Evolutionary conservation across 1,140 invertebrate genomes (phyloP), one percentile per base, ranked within the genome.

Genomic region (Penaeus indicus): DNA sequence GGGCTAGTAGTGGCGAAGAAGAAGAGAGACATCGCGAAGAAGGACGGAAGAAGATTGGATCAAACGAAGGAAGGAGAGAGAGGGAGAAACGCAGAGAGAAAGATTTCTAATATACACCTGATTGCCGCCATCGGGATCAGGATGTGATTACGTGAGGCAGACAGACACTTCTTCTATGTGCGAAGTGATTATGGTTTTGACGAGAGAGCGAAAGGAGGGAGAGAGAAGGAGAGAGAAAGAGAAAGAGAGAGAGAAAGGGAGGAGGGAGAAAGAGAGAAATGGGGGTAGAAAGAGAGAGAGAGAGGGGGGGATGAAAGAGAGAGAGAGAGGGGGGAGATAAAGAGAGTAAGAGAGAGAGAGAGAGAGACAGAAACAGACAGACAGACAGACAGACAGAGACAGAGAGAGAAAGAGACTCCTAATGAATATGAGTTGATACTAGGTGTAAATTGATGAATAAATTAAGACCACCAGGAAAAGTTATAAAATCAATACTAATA

Each of bases 301-400:
- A 10, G 78, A 80, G 78, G 8, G 78, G 60, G 32, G 60, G 78
- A 77, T 11, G 60, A 47, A 80, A 47, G 60, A 47, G 60, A 47
- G 60, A 47, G 60, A 47, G 60, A 47, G 60, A 47, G 60, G 78
- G 60, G 78, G 60, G 78, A 80, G 78, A 80, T 32, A 80, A 47
- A 80, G 78, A 80, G 10, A 80, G 10, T 47, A 47, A 80, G 78
- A 80, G 78, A 80, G 78, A 80, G 78, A 80, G 78, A 80, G 78
- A 80, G 78, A 80, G 78, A 80, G 78, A 80, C 27, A 80, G 78
- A 80, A 42, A 80, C 27, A 80, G 78, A 80, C 27, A 80, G 78
- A 80, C 27, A 80, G 78, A 80, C 27, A 80, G 78, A 80, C 2
- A 78, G 38, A 38, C n/a, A 78, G 77, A 38, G 38, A 38, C n/a